phyloP scores from a whole-genome alignment of 2,113 vertebrate species.

The Speoplatyrhinus poulsoni region DNA sequence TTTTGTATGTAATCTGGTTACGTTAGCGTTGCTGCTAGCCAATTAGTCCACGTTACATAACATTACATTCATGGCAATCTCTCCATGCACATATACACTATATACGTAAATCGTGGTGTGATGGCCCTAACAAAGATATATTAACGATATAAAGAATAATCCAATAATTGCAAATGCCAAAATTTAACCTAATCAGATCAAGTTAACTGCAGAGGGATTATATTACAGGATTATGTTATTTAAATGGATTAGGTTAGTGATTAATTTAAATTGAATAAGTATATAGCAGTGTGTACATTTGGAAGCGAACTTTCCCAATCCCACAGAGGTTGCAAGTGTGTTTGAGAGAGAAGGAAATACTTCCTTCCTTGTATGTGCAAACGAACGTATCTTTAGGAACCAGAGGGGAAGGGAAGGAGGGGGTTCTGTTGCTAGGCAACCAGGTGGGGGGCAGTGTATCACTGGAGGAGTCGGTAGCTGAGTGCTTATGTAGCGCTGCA shows the following conservation, averaged over 20 bases:
- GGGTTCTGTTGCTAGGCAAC: conserved; percentile 69
- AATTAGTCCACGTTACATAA: too few relatives aligned
- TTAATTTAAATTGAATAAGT: neutral
- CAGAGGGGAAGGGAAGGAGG: conserved; percentile 24
- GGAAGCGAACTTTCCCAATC: conserved; percentile 22
- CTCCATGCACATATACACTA: too few relatives aligned
- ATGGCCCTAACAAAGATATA: too few relatives aligned
- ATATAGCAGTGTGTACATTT: neutral
- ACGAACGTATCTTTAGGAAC: conserved; percentile 31
- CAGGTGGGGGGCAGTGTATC: conserved; percentile 60
- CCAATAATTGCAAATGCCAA: conserved; percentile 35
- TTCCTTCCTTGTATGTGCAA: conserved; percentile 41
- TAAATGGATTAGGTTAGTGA: conserved; percentile 49
- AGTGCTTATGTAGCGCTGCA: conserved; percentile 72
- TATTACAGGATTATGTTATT: conserved; percentile 41
- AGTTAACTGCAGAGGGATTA: conserved; percentile 44
- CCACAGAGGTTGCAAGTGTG: neutral
- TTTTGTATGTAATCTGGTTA: too few relatives aligned
- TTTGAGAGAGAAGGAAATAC: conserved; percentile 11
- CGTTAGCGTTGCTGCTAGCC: neutral
- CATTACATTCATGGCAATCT: too few relatives aligned
- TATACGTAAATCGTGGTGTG: too few relatives aligned
- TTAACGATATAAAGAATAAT: conserved; percentile 30
- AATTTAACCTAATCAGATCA: conserved; percentile 53
- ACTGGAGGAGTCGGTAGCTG: conserved; percentile 71